Evolutionary conservation across 2,797 vertebrate species (phyloP).

Genomic region (Geotrypetes seraphini): DNA sequence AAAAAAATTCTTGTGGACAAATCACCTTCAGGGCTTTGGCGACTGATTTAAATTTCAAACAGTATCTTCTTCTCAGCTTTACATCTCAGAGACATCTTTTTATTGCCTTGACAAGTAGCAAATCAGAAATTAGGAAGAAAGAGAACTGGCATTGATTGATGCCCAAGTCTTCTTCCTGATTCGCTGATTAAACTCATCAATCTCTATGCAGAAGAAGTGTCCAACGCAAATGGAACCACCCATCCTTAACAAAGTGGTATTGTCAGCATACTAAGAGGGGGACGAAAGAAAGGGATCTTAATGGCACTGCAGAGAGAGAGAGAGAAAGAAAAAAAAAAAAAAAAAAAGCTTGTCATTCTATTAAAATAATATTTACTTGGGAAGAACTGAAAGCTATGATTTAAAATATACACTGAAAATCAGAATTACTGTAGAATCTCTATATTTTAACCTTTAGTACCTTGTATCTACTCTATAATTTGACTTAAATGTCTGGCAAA

Average conservation of each 20-base stretch:
- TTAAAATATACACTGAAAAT: no score
- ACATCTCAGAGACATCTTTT: constrained; percentile 39
- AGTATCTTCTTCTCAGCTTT: constrained; percentile 26
- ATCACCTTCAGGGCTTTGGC: no score
- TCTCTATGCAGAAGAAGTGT: constrained; percentile 96
- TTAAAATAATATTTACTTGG: constrained; percentile 14
- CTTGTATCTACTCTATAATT: no score
- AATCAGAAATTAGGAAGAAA: constrained; percentile 72
- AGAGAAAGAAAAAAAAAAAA: no score
- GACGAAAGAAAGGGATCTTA: constrained; percentile 37
- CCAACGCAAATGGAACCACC: constrained; percentile 90
- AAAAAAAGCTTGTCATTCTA: constrained; percentile 16
- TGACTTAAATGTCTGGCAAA: no score
- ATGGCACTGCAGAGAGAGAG: constrained; percentile 6
- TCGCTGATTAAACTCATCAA: constrained; percentile 98
- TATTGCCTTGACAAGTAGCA: constrained; percentile 51
- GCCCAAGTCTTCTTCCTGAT: constrained; percentile 85
- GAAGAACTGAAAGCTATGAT: neutral
- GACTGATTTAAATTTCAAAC: constrained; percentile 18
- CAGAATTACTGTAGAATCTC: no score
- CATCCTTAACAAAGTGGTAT: constrained; percentile 81
- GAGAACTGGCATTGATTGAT: constrained; percentile 84
- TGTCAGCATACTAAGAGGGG: constrained; percentile 74
- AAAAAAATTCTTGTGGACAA: no score
- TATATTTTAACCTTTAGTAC: no score